Conservation (phyloP, 64 coral and sea anemone species). For the Pocillopora damicornis region DNA sequence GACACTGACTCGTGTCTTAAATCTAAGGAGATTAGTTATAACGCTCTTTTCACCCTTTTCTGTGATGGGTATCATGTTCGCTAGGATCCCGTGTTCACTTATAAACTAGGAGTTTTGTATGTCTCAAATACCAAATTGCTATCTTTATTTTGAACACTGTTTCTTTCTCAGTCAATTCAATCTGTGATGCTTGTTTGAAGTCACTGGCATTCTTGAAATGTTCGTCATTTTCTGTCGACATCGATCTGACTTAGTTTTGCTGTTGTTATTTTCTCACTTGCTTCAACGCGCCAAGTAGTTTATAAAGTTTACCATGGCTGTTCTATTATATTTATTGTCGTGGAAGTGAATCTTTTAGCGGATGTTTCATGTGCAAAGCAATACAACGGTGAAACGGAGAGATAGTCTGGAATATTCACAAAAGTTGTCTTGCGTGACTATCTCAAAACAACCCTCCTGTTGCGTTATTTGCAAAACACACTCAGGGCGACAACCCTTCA, state of each 20-base stretch:
- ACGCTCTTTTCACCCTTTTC: neutral
- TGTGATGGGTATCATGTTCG: neutral
- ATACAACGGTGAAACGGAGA: neutral
- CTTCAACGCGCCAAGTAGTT: neutral
- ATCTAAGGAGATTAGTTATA: neutral
- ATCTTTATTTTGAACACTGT: neutral
- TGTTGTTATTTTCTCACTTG: neutral
- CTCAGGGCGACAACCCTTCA: neutral
- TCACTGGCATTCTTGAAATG: constrained; percentile 22
- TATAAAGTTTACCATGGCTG: neutral
- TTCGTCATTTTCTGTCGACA: neutral
- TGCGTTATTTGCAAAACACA: constrained; percentile 2
- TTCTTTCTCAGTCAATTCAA: neutral
- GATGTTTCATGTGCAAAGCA: neutral
- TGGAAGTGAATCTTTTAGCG: neutral
- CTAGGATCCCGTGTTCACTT: neutral
- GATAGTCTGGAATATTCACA: neutral
- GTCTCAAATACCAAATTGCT: neutral
- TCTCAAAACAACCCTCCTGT: neutral
- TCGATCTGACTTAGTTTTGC: neutral
- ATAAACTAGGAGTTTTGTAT: neutral
- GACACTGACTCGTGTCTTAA: neutral
- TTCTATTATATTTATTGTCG: neutral
- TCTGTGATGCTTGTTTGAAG: neutral
- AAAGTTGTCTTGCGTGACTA: neutral